A percentile compares a stretch with the other conserved stretches of the same genome.
phyloP scores from a whole-genome alignment of 2,797 vertebrate species.

The Nannoperca obscura region DNA sequence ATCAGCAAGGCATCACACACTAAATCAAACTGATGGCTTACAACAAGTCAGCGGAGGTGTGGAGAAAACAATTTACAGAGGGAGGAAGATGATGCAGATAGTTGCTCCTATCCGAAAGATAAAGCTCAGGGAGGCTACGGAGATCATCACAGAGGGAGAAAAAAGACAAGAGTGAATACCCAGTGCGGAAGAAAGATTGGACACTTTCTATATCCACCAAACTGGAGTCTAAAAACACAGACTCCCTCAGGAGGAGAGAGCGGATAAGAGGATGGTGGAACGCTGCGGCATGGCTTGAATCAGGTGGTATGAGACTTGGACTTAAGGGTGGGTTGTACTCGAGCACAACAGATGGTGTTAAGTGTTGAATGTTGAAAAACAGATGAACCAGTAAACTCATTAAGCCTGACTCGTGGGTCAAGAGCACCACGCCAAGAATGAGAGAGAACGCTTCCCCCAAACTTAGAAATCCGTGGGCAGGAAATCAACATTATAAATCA shows the following conservation, averaged over 20 bases:
- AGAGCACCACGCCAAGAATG: conserved; percentile 53
- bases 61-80: conserved; percentile 73
- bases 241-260: conserved; percentile 61
- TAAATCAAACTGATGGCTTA: conserved; percentile 71
- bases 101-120: conserved; percentile 63
- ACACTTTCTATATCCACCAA: conserved; percentile 54
- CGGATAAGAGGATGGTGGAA: conserved; percentile 56
- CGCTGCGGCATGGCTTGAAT: conserved; percentile 36
- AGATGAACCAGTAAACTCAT: conserved; percentile 74
- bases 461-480: conserved; percentile 23
- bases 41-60: conserved; percentile 66
- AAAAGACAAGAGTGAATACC: conserved; percentile 66
- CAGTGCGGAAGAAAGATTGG: conserved; percentile 52
- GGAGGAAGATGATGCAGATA: conserved; percentile 74
- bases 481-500: conserved; percentile 20
- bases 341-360: conserved; percentile 74
- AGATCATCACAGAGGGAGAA: conserved; percentile 51
- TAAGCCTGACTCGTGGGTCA: conserved; percentile 72
- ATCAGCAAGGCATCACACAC: conserved; percentile 60
- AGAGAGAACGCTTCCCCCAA: conserved; percentile 27
- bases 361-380: conserved; percentile 71
- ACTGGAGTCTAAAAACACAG: conserved; percentile 43
- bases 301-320: conserved; percentile 54
- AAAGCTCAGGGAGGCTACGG: conserved; percentile 50
- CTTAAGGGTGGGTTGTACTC: conserved; percentile 46